Evolutionary conservation across 2,113 vertebrate species (phyloP).

Genomic region (Promerops cafer): DNA sequence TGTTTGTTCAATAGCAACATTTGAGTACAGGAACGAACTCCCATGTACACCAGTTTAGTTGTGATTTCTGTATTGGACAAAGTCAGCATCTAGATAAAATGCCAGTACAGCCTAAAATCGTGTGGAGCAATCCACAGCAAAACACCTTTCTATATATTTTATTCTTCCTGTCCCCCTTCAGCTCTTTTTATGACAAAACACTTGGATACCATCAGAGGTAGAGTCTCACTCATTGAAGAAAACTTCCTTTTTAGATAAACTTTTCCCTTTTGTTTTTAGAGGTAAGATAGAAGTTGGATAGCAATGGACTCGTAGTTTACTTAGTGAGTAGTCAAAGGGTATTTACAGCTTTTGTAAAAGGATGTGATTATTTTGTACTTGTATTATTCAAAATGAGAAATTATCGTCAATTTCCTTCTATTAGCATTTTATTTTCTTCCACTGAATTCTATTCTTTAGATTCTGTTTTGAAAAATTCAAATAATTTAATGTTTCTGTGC

Average conservation of each 20-base stretch:
- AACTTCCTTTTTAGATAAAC: background rate
- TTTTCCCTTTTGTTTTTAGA: background rate
- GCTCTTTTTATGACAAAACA: background rate
- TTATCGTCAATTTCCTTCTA: background rate
- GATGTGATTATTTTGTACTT: background rate
- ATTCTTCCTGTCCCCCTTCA: background rate
- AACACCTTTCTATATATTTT: background rate
- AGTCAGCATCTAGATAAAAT: background rate
- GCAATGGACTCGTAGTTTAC: background rate
- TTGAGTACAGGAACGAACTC: background rate
- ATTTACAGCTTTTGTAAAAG: background rate
- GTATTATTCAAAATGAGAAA: background rate
- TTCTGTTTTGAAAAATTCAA: background rate
- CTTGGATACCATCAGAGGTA: background rate
- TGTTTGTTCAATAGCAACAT: background rate
- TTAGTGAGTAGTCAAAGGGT: background rate
- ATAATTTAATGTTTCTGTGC: background rate
- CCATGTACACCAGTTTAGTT: accelerated
- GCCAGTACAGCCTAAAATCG: background rate
- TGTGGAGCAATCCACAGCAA: background rate
- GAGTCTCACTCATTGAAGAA: background rate
- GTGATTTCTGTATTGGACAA: background rate
- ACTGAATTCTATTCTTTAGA: background rate
- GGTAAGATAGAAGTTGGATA: background rate
- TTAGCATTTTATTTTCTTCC: background rate